These are phyloP conservation scores for Botia kubotai DNA, from an alignment of 2,797 vertebrate species.

Conservation along the genomic window DNA sequence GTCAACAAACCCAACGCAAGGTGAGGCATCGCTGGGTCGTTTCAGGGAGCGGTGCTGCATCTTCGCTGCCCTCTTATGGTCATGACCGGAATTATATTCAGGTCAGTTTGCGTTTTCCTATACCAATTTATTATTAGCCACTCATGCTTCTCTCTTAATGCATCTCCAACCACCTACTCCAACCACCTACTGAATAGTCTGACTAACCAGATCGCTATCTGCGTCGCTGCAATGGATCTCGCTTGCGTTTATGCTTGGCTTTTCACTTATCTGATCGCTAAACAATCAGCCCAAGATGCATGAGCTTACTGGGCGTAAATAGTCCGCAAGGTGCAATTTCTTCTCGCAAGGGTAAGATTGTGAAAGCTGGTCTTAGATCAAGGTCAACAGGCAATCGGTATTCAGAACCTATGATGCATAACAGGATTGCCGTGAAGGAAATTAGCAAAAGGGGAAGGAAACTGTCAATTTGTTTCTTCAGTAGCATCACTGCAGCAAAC, in stretches of 20 bases:
- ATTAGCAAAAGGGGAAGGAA: constrained; percentile 21
- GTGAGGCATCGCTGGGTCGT: not conserved
- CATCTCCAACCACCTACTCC: too few species aligned
- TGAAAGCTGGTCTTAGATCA: constrained; percentile 29
- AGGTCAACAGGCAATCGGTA: not conserved
- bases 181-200: constrained; percentile 6
- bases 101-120: not conserved
- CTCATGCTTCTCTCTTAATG: constrained; percentile 8
- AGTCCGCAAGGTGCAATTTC: not conserved
- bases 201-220: constrained; percentile 4
- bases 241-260: not conserved
- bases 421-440: constrained; percentile 8
- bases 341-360: constrained; percentile 2
- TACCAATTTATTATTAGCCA: constrained; percentile 21
- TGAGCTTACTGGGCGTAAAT: not conserved
- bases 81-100: not conserved
- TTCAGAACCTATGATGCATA: constrained; percentile 19
- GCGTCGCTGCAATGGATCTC: constrained; percentile 5
- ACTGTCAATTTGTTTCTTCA: constrained; percentile 8
- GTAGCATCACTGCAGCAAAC: not conserved
- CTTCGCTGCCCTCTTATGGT: constrained; percentile 55
- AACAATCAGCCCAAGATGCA: constrained; percentile 2
- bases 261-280: constrained; percentile 17
- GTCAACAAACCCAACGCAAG: constrained; percentile 34
- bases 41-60: constrained; percentile 2